Base-by-base conservation (phyloP, 1,140 invertebrate genomes). In the Aplysia californica region DNA sequence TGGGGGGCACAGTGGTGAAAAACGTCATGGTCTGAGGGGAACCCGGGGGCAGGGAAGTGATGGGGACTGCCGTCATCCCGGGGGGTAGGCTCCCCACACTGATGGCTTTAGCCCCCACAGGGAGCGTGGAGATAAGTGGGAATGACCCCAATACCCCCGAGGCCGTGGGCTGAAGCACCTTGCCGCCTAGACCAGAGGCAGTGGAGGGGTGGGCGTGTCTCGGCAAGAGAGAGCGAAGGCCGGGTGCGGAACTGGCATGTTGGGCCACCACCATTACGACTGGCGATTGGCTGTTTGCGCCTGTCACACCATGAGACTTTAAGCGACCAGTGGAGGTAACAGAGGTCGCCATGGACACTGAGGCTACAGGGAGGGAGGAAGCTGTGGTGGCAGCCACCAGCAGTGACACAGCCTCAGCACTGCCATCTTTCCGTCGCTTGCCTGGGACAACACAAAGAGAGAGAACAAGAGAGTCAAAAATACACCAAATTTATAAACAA, bases 191-290 rank as follows among this genome's bases (percentile, higher is more conserved):
- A 23, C 23, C 29, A 1, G 31, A 21, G n/a, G 20, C 29, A 33
- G 50, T 23, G 2, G 65, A 31, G 23, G 50, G 15, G 26, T 64
- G 15, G 23, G 41, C 29, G 26, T 70, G 67, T 35, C 61, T 68
- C 26, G 77, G 77, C 15, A 79, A 41, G 31, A 79, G 50, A 29
- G 77, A 79, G 23, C 77, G 66, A 33, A 79, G 67, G 38, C 77
- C 77, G n/a, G 77, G 72, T 20, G 66, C 26, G 3, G 44, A 61
- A 21, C 41, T 41, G n/a, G n/a, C n/a, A 38, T 79, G 77, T 50
- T 79, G 67, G 29, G 77, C 59, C 18, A 79, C 77, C 44, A 79
- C 66, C 73, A 79, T 76, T 3, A 79, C 73, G 6, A 79, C 65
- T 35, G 77, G 68, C 4, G 77, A 21, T 10, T 41, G 65, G 21